Conservation (phyloP, 2,888 invertebrate species). For the Aricia artaxerxes region DNA sequence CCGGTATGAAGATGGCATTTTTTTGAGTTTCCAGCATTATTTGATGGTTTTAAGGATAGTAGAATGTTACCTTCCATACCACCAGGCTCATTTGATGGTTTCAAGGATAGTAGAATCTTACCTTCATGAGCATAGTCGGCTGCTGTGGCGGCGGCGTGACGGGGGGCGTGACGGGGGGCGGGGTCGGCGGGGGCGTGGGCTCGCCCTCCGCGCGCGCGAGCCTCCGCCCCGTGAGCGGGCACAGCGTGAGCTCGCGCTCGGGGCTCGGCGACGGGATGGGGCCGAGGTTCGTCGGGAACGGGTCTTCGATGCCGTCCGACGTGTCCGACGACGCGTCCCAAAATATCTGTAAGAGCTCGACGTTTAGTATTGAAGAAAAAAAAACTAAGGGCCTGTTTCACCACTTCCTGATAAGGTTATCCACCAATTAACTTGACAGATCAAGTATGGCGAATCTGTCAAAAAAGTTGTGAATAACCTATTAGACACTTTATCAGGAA, state of each 20-base stretch:
- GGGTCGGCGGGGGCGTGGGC: constrained; percentile 80
- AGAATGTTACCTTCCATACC: too few species aligned
- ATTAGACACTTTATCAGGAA: too few species aligned
- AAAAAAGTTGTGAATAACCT: too few species aligned
- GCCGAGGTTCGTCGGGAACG: constrained; percentile 77
- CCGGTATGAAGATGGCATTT: too few species aligned
- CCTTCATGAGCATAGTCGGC: constrained; percentile 70
- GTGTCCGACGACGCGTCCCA: constrained; percentile 69
- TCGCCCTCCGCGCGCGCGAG: constrained; percentile 83
- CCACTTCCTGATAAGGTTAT: too few species aligned
- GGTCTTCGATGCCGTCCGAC: constrained; percentile 83
- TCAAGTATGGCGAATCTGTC: too few species aligned
- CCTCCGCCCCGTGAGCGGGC: constrained; percentile 67
- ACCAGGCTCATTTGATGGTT: too few species aligned
- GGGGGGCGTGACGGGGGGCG: constrained; percentile 52
- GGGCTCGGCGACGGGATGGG: constrained; percentile 81
- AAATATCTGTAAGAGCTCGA: constrained; percentile 41
- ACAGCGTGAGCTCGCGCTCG: constrained; percentile 85
- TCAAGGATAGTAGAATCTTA: constrained; percentile 37
- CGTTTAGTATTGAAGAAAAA: neutral
- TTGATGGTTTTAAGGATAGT: too few species aligned
- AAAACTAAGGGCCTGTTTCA: neutral
- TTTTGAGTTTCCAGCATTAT: too few species aligned
- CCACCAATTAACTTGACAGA: too few species aligned
- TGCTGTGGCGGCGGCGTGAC: constrained; percentile 41